Evolutionary conservation across 1,140 invertebrate genomes (phyloP), one percentile per base, ranked within the genome.

Genomic region (Ips nitidus): DNA sequence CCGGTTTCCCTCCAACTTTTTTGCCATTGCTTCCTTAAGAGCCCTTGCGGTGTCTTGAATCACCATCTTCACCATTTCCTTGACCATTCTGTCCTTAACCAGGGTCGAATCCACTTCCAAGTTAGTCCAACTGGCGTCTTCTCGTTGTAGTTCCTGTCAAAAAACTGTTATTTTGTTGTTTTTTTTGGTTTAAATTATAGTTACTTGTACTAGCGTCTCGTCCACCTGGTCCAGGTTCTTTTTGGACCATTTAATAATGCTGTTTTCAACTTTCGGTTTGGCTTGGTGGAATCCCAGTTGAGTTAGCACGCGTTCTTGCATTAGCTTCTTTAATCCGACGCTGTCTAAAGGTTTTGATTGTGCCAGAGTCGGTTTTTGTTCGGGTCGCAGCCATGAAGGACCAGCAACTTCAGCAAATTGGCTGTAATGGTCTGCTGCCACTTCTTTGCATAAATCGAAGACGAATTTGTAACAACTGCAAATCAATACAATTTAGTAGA

Each of bases 221-320:
- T 92, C 90, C 0, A 92, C 89, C 66, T 86, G 83, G 74, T 92
- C 90, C 42, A 89, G 81, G 74, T 89, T 87, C 78, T 91, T 91
- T 6, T 86, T 81, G 62, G 87, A 86, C 84, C 88, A 89, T 74
- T 86, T 83, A 76, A 88, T 86, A 38, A 88, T 87, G 73, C 84
- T 79, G 71, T 83, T 85, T 75, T 89, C 86, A 37, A 84, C 81
- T 47, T 82, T 78, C 2, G 80, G 59, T 68, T 83, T 83, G n/a
- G 41, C 6, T 3, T 83, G 84, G 63, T 85, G 83, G 62, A 85
- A 87, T 1, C 84, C 85, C 60, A 88, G 86, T 40, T 87, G 71
- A 41, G 83, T 80, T 4, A 84, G 80, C 8, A 86, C 81, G 68
- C 86, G 82, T 75, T 83, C 86, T 72, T 76, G 78, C 4, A 88